Evolutionary conservation across 2,888 invertebrate species (phyloP), one percentile per base, ranked within the genome.

Genomic region (Adela reaumurella): DNA sequence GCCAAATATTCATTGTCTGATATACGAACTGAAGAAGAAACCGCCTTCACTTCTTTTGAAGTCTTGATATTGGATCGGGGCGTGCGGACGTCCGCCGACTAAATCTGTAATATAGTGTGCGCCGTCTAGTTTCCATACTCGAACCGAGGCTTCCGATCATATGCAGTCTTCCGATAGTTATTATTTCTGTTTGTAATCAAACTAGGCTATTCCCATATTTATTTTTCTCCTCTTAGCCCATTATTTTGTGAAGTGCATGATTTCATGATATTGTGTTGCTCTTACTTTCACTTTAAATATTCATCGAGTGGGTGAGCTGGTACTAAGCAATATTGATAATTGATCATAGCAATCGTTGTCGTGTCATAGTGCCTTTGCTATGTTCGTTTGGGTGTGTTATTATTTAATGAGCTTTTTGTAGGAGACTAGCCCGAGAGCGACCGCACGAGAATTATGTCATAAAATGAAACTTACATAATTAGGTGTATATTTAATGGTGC

Each of bases 91-190:
- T 74, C 43, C 49, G 47, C 29, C 43, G 43, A n/a, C n/a, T n/a
- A 43, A 45, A 28, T 24, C 16, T 29, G 45, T 42, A 17, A 14
- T 42, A 5, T 42, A n/a, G 5, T 5, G 16, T 17, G 18, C 44
- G 44, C 11, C 44, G 44, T 16, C 44, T 18, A 18, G 41, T 43
- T 29, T 46, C 11, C 35, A 35, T 35, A 14, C 35, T 35, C 67
- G 69, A 69, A 67, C 68, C 65, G 70, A 76, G 77, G 77, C 77
- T 78, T 78, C 77, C 78, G 74, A 68, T 70, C 35, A 63, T 76
- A 70, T 67, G 67, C 74, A 74, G 78, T 78, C 78, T 78, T 78
- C 78, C 78, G 74, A 72, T 76, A 76, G 74, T 64, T 76, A 64
- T 74, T 73, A 64, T 74, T 73, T 73, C 73, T 68, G 68, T 35